Base-by-base conservation (phyloP, 2,113 vertebrate species). In the Plotosus lineatus region DNA sequence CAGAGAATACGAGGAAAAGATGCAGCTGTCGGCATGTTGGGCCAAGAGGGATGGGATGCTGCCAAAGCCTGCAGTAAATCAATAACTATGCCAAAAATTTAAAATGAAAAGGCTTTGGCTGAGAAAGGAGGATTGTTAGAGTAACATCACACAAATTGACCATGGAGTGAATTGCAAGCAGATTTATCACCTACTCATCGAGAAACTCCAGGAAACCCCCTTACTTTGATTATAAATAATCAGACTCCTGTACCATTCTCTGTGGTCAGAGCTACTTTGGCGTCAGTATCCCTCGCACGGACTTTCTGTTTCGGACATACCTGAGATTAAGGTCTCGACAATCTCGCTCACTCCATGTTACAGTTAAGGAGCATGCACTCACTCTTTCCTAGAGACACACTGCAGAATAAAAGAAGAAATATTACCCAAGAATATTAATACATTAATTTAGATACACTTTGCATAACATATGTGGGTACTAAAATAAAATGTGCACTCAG, bases 11-110 rank as follows among this genome's bases (percentile, higher is more conserved):
- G 40, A 63, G n/a, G 56, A 82, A 60, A 68, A 44, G 55, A 53
- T 68, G 42, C 79, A 85, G 83, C 79, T 85, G 79, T 85, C 73
- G 15, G 79, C 60, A 75, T 36, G 46, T 3, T 69, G 60, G 66
- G 51, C 73, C 51, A 75, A 26, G 51, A 56, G 60, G 42, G 72
- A 56, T 42, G 72, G 72, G 48, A 38, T 40, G 31, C 21, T 53
- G 38, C 76, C 81, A 81, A 23, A 58, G 61, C 19, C 76, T 65
- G 38, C 50, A 40, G 48, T 85, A 78, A 65, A 85, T 85, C 46
- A 79, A 28, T 4, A 55, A 63, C 50, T 63, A 33, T 40, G 80
- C 80, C 83, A 85, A 63, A 82, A 76, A 79, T 56, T 48, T 68
- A n/a, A 19, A 75, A 44, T n/a, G 15, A 51, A 11, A 66, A 79